Conservation (phyloP, 2,113 vertebrate species). For the Pseudolaguvia tuberculata region DNA sequence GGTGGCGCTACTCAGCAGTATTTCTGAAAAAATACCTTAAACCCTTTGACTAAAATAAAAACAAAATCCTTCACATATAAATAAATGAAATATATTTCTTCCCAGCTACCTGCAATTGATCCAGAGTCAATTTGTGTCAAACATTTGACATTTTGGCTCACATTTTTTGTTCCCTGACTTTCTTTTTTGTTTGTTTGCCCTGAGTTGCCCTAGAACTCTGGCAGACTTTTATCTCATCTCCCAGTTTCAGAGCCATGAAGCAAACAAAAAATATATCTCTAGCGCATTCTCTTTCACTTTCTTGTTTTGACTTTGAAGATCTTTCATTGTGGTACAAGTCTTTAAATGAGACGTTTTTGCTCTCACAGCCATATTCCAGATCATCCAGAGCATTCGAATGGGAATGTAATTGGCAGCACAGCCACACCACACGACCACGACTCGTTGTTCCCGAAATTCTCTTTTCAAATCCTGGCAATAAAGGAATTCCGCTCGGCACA, state of each 20-base stretch:
- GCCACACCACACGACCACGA: neutral
- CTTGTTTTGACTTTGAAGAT: neutral
- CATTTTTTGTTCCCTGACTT: neutral
- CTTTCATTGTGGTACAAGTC: too few species aligned
- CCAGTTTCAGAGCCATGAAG: neutral
- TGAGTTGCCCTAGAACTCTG: neutral
- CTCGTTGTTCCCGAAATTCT: constrained; percentile 8
- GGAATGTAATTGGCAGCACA: constrained; percentile 71
- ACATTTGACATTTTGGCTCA: constrained; percentile 26
- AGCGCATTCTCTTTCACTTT: neutral
- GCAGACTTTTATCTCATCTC: constrained; percentile 21
- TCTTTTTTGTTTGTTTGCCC: constrained; percentile 29
- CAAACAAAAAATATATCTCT: neutral
- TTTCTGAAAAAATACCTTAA: neutral
- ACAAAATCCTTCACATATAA: too few species aligned
- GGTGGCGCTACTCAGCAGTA: constrained; percentile 28
- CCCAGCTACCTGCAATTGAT: neutral
- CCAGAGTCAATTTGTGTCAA: constrained; percentile 18
- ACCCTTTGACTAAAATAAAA: too few species aligned
- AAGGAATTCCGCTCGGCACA: neutral
- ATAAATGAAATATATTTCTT: neutral
- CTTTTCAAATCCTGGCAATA: constrained; percentile 16
- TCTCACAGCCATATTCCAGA: constrained; percentile 81
- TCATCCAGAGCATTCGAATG: constrained; percentile 87
- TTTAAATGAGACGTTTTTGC: neutral